Evolutionary conservation across 2,888 invertebrate species (phyloP).

Genomic region (Theristus sp.): DNA sequence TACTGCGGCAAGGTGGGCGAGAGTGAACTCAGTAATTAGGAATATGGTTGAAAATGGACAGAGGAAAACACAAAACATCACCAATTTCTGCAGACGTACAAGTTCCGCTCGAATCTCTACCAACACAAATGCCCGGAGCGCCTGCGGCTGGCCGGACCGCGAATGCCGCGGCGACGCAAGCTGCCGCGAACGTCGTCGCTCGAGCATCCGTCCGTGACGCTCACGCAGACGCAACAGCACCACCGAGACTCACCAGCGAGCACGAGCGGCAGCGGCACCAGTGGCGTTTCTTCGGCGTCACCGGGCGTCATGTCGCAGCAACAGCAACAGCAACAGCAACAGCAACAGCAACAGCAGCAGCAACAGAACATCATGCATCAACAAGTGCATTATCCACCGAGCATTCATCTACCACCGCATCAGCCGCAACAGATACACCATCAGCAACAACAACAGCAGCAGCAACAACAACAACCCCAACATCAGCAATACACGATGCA

Average conservation of each 20-base stretch:
- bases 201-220: background rate
- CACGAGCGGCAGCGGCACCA: background rate
- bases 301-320: background rate
- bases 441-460: too few relatives aligned
- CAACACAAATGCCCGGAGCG: slow-evolving; percentile 28
- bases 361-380: background rate
- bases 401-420: background rate
- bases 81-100: slow-evolving; percentile 19
- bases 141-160: slow-evolving; percentile 14
- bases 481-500: too few relatives aligned
- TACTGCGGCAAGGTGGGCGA: slow-evolving; percentile 21
- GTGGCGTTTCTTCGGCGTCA: background rate
- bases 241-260: background rate
- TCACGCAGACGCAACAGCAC: too few relatives aligned
- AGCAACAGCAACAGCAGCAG: background rate
- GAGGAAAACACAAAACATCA: background rate
- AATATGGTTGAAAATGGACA: background rate
- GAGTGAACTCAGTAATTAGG: background rate
- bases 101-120: slow-evolving; percentile 28
- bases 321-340: background rate
- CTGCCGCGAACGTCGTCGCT: background rate
- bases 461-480: too few relatives aligned
- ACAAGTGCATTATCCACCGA: background rate
- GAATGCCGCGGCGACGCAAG: slow-evolving; percentile 3
- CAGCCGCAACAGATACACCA: background rate